Evolutionary conservation across 2,888 invertebrate species (phyloP), one percentile per base, ranked within the genome.

Genomic region (Sialis fuliginosa): DNA sequence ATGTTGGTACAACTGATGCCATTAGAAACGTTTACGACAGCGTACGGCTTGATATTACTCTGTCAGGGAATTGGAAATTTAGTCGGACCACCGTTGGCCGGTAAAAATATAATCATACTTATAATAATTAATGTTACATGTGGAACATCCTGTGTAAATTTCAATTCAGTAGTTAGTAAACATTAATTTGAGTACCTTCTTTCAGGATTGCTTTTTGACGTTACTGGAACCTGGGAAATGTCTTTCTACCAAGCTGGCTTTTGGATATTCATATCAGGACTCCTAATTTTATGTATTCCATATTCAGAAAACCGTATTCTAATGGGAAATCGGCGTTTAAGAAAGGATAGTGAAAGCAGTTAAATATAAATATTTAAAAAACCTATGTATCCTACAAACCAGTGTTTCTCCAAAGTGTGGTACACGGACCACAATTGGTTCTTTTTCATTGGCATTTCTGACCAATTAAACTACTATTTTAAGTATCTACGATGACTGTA

Each of bases 51-150:
- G 55, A 79, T 87, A 54, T 68, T 92, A 55, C 68, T 95, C 47
- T 85, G 89, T 50, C 91, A 95, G 65, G 96, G 96, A 9, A 77
- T 95, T 51, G 93, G 92, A 5, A 91, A 90, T 68, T 71, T 95
- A 43, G 71, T 87, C 50, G 96, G 95, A 45, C 95, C 96, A 6
- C 91, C 93, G 0, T 62, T 95, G 47, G 91, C 90, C 58, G 95
- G 95, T 79, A 55, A 10, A 13, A 51, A 22, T 22, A 22, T 22
- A 22, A 22, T 22, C 22, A 22, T 22, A 22, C 22, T 22, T n/a
- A n/a, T n/a, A n/a, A n/a, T n/a, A n/a, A n/a, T n/a, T n/a, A n/a
- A n/a, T n/a, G n/a, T n/a, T n/a, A n/a, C n/a, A n/a, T n/a, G n/a
- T n/a, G n/a, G n/a, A n/a, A n/a, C n/a, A n/a, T n/a, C n/a, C n/a